Conservation (phyloP, 2,888 invertebrate species). For the Melanotus villosus region DNA sequence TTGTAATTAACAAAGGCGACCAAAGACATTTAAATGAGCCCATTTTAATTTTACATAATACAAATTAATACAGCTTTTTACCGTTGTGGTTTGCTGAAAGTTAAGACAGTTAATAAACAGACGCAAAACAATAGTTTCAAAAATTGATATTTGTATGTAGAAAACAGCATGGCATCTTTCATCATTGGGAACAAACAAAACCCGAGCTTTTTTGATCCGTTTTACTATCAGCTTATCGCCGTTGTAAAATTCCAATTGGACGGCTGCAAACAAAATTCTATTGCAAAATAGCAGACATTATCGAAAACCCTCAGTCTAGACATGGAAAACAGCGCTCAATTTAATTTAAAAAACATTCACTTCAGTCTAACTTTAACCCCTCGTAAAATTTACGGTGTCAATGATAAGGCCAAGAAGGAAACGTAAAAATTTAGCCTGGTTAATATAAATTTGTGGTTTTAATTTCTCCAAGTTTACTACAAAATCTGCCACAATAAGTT, state of each 20-base stretch:
- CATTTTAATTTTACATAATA: no score
- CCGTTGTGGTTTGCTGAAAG: no score
- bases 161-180: no score
- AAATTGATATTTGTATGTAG: no score
- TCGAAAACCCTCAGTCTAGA: not conserved
- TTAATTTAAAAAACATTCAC: not conserved
- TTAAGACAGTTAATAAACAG: no score
- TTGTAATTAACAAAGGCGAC: no score
- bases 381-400: not conserved
- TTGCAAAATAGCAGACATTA: not conserved
- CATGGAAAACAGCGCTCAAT: not conserved
- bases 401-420: not conserved
- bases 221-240: slow-evolving; percentile 1
- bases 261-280: not conserved
- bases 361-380: not conserved
- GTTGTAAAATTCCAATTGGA: slow-evolving; percentile 4
- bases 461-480: slow-evolving; percentile 4
- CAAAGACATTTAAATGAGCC: no score
- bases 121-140: no score
- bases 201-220: slow-evolving; percentile 7
- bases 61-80: no score
- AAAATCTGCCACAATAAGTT: slow-evolving; percentile 32
- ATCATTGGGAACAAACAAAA: no score
- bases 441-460: no score
- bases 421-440: not conserved